Evolutionary conservation across 2,113 vertebrate genomes (phyloP).

Genomic region (Fulica atra): DNA sequence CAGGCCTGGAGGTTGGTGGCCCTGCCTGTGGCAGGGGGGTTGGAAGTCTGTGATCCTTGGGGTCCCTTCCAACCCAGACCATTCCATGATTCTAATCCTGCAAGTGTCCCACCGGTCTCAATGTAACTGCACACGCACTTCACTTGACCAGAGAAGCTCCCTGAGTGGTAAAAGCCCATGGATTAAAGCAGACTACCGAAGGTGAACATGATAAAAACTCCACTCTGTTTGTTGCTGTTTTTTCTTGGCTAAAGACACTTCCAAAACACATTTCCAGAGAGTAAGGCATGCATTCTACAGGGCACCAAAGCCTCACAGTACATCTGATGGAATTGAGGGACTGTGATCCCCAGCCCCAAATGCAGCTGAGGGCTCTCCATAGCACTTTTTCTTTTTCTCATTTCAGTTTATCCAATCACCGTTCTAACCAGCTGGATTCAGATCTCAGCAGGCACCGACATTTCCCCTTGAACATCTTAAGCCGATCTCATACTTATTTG

Average conservation of each 20-base stretch:
- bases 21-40: too few relatives aligned
- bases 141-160: not conserved
- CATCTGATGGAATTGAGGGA: not conserved
- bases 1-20: too few relatives aligned
- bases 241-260: not conserved
- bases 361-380: not conserved
- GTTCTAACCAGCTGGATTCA: not conserved
- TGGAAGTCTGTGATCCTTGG: too few relatives aligned
- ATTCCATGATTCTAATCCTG: not conserved
- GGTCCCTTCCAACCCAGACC: too few relatives aligned
- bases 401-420: not conserved
- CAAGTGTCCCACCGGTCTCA: not conserved
- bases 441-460: not conserved
- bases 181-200: not conserved
- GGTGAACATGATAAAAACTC: not conserved
- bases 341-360: not conserved
- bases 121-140: not conserved
- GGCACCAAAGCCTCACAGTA: not conserved
- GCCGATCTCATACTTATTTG: not conserved
- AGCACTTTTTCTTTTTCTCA: not conserved
- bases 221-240: not conserved
- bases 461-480: not conserved
- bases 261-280: not conserved
- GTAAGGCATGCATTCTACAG: not conserved
- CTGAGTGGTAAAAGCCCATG: not conserved